A percentile compares a stretch with the other conserved stretches of the same genome.
These are phyloP conservation scores for Drosophila formosana DNA, from an alignment of 2,888 invertebrate genomes.

Conservation along the genomic window DNA sequence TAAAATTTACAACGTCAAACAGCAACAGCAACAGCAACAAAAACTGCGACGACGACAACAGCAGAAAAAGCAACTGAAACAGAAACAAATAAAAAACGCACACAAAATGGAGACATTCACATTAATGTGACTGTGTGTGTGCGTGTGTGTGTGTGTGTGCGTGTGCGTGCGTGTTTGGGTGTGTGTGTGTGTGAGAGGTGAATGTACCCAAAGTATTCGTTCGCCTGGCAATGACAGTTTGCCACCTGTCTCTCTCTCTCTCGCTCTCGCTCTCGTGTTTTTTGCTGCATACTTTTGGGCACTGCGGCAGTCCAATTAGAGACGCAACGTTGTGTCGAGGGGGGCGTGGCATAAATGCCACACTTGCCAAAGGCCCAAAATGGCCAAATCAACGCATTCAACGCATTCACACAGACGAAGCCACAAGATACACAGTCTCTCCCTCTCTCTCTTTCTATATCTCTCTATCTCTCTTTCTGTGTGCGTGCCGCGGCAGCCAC, in stretches of 20 bases:
- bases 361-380: constrained; percentile 1
- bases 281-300: constrained; percentile 29
- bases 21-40: constrained; percentile 19
- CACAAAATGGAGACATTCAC: constrained; percentile 65
- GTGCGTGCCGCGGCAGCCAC: constrained; percentile 38
- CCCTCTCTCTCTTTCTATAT: background rate
- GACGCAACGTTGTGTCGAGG: background rate
- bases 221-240: constrained; percentile 53
- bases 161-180: constrained; percentile 5
- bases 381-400: constrained; percentile 57
- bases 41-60: constrained; percentile 6
- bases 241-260: background rate
- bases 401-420: constrained; percentile 9
- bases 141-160: constrained; percentile 8
- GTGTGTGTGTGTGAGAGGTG: constrained; percentile 52
- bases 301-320: constrained; percentile 35
- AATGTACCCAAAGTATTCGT: constrained; percentile 53
- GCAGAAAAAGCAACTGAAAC: constrained; percentile 6
- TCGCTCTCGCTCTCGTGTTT: background rate
- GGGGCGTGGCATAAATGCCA: constrained; percentile 6
- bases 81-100: constrained; percentile 39
- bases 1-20: constrained; percentile 63
- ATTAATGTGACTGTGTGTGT: constrained; percentile 13
- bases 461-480: background rate
- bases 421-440: constrained; percentile 28